Evolutionary conservation across 2,113 vertebrate genomes (phyloP).

Genomic region (Ia io): DNA sequence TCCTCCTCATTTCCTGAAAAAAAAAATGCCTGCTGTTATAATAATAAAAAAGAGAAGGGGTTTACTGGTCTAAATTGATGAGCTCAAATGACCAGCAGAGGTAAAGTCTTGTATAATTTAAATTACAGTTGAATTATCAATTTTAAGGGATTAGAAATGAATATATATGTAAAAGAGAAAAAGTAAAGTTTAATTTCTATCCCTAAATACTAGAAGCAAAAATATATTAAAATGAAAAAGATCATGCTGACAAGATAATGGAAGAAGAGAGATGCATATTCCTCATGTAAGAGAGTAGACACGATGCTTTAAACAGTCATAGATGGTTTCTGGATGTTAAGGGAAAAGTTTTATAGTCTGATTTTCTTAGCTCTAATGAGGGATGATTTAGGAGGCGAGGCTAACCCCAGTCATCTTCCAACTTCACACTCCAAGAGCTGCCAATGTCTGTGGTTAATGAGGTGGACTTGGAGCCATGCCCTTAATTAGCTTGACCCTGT

Average conservation of each 20-base stretch:
- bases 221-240: neutral
- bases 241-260: neutral
- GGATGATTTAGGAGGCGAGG: slow-evolving; percentile 31
- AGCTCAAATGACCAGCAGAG: neutral
- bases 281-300: neutral
- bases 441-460: slow-evolving; percentile 34
- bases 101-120: neutral
- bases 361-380: slow-evolving; percentile 14
- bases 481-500: slow-evolving; percentile 38
- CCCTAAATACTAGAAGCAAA: neutral
- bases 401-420: slow-evolving; percentile 22
- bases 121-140: neutral
- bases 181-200: neutral
- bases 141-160: neutral
- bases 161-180: neutral
- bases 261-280: neutral
- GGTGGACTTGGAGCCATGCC: slow-evolving; percentile 41
- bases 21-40: neutral
- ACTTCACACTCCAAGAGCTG: slow-evolving; percentile 22
- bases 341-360: neutral
- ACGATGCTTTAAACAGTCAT: neutral
- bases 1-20: neutral
- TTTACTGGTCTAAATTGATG: neutral
- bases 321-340: neutral
- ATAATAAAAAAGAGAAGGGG: neutral